Evolutionary conservation across 2,888 invertebrate species (phyloP), one percentile per base, ranked within the genome.

Genomic region (Microplitis deprimator): DNA sequence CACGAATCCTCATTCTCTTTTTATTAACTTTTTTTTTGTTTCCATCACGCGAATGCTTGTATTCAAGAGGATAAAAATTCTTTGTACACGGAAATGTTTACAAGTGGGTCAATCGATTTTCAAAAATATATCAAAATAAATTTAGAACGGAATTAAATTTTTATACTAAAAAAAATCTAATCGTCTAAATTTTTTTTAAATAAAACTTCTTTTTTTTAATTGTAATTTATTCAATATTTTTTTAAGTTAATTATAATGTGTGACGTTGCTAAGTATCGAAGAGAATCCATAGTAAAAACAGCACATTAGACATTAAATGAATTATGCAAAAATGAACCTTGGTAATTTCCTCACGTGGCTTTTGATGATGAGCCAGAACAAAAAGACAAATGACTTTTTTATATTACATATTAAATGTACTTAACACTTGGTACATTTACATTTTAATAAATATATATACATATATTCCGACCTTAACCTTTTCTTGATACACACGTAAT

Each of bases 311-410:
- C n/a, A 16, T 16, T 62, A 62, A 62, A 17, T 62, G 62, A 62
- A 62, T 62, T 62, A 62, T 62, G 62, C 62, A 62, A 62, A 62
- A 20, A 62, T 17, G 62, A 62, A 7, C 62, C 62, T 62, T 62
- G 16, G 62, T 62, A 62, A 62, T 62, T 16, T 16, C 16, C 8
- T 62, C 20, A 20, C 20, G 16, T 17, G 62, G 20, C 62, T 62
- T n/a, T 62, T 62, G 16, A 62, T 17, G 62, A 62, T 16, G 16
- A 62, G 50, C 50, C 50, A 50, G 5, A 13, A 13, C 8, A 50
- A 10, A 50, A 50, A 50, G 50, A 50, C 13, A 50, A 50, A 50
- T 4, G 13, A 5, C 13, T 50, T 50, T 13, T 50, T 50, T 50
- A 50, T 50, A 13, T 50, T 13, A 50, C 13, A 50, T 50, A 50